phyloP scores from a whole-genome alignment of 64 coral and sea anemone genomes.

The Trachythela sp. region DNA sequence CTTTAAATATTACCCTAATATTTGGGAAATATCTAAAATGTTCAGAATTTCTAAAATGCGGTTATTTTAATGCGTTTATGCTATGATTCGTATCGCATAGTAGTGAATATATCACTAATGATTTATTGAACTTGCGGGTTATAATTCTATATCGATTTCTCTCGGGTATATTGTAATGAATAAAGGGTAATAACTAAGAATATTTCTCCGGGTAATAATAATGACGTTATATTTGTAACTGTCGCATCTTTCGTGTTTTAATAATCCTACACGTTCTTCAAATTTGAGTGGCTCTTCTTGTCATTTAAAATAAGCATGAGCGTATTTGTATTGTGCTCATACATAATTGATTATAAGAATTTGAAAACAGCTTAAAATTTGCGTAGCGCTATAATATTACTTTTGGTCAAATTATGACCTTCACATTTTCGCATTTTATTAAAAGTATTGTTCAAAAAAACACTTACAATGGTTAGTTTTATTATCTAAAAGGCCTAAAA shows the following conservation, averaged over 20 bases:
- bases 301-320: not conserved
- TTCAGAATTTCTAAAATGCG: not conserved
- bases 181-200: not conserved
- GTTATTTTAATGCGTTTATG: not conserved
- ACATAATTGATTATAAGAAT: conserved; percentile 1
- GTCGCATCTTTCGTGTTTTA: not conserved
- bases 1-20: not conserved
- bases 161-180: too few species aligned
- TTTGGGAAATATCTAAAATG: not conserved
- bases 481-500: too few species aligned
- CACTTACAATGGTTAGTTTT: too few species aligned
- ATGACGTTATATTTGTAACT: not conserved
- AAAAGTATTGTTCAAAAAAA: not conserved
- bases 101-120: not conserved
- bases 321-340: not conserved
- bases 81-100: not conserved
- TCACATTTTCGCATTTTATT: not conserved
- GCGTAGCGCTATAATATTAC: not conserved
- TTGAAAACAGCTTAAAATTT: not conserved
- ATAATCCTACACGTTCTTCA: not conserved
- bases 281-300: not conserved
- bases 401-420: not conserved
- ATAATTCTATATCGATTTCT: not conserved
- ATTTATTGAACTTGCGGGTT: not conserved
- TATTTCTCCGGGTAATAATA: not conserved